A percentile compares a stretch with the other conserved stretches of the same genome.
phyloP scores from a whole-genome alignment of 2,888 invertebrate genomes.

The Sthenelais limicola region DNA sequence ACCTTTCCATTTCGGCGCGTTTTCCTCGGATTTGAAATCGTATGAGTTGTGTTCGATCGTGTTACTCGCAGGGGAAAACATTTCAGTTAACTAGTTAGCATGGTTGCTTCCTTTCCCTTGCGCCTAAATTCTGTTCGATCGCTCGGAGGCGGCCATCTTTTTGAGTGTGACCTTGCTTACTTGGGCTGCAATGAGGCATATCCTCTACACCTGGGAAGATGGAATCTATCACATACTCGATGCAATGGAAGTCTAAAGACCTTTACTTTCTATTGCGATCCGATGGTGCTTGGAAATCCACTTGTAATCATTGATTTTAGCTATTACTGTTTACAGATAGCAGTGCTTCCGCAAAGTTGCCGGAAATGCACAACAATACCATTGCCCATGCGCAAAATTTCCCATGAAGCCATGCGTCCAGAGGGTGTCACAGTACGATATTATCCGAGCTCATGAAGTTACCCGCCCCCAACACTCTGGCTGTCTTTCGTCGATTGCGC shows the following conservation, averaged over 20 bases:
- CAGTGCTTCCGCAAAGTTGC: conserved; percentile 47
- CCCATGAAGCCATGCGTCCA: conserved; percentile 1
- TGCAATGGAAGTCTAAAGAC: conserved; percentile 18
- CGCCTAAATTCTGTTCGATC: conserved; percentile 30
- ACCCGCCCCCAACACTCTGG: no score
- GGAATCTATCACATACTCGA: conserved; percentile 25
- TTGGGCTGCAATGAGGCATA: conserved; percentile 14
- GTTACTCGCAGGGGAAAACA: conserved; percentile 44
- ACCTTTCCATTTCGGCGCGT: conserved; percentile 92
- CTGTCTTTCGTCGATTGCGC: no score
- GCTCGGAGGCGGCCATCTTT: conserved; percentile 42
- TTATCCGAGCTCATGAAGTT: not conserved
- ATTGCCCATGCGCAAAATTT: conserved; percentile 29
- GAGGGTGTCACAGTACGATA: conserved; percentile 2
- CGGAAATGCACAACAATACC: conserved; percentile 37
- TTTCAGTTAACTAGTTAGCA: conserved; percentile 36
- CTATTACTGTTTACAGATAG: conserved; percentile 46
- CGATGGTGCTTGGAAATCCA: conserved; percentile 3
- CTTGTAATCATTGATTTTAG: conserved; percentile 33
- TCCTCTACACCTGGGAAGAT: not conserved
- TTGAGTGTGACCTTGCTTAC: conserved; percentile 38
- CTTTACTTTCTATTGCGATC: conserved; percentile 1
- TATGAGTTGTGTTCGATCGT: conserved; percentile 71
- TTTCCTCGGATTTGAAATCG: conserved; percentile 91
- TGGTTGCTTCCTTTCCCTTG: conserved; percentile 36